Evolutionary conservation across 2,888 invertebrate genomes (phyloP), one percentile per base, ranked within the genome.

Genomic region (Chouioia cunea): DNA sequence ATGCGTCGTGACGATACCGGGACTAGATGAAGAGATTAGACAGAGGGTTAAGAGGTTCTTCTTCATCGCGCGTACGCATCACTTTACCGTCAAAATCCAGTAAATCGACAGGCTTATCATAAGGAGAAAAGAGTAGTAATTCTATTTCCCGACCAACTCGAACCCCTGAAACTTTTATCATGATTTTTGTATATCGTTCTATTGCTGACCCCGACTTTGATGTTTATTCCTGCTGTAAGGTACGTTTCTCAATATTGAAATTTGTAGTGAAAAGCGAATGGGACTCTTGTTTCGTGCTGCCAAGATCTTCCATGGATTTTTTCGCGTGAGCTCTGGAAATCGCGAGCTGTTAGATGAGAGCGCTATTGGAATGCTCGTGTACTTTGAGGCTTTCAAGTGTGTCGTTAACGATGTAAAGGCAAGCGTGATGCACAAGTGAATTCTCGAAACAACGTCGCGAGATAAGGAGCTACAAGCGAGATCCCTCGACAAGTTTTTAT

Each of bases 21-120:
- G 36, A 50, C 36, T 23, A 43, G 50, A 52, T 52, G 50, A 58
- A 65, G 58, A 57, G 65, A 65, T 65, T 65, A 65, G 47, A 58
- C 48, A 4, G 46, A 23, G 16, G 47, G 23, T 15, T 52, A 52
- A 52, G 44, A 59, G 47, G 36, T 10, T 4, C 36, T 36, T 6
- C 36, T 36, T 6, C 36, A 36, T 1, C 10, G 10, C 36, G 36
- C 36, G 36, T 12, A 36, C 36, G 6, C 36, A 36, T 6, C 36
- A 36, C 36, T 36, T 12, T 6, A 36, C 6, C 36, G 36, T 6
- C 36, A 36, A 36, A 36, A 6, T 36, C 10, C 36, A 36, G 23
- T 46, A 66, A 59, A 66, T 46, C n/a, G 20, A 43, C 44, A 52
- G 67, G 67, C 54, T 66, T 60, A 36, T 14, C 36, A 36, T 10